Evolutionary conservation across 2,888 invertebrate genomes (phyloP).

Genomic region (Melipona bicolor): DNA sequence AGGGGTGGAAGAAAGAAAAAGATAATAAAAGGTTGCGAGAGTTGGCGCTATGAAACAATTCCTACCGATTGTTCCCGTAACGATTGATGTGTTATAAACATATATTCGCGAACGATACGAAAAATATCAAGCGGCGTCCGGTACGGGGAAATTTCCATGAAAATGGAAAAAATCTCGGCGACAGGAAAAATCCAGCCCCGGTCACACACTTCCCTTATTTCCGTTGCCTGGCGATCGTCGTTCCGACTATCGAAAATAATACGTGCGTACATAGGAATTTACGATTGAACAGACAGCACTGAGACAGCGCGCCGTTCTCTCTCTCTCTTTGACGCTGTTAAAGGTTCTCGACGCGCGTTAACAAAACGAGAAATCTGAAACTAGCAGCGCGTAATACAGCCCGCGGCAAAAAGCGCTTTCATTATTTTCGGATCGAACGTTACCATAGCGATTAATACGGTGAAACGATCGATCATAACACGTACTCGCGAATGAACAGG

Average conservation of each 20-base stretch:
- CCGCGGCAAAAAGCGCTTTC: background rate
- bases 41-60: background rate
- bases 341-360: background rate
- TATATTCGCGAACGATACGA: background rate
- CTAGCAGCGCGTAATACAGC: background rate
- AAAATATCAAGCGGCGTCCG: background rate
- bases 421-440: constrained; percentile 13
- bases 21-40: background rate
- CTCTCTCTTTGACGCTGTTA: background rate
- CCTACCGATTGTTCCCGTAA: background rate
- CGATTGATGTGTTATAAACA: constrained; percentile 20
- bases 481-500: background rate
- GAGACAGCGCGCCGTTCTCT: background rate
- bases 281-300: background rate
- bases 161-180: constrained; percentile 16
- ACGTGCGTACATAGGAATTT: background rate
- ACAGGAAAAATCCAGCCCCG: background rate
- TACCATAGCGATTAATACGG: constrained; percentile 19
- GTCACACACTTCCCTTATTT: constrained; percentile 7
- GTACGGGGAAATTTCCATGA: background rate
- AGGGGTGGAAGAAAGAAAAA: background rate
- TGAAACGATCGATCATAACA: constrained; percentile 7
- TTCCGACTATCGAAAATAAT: background rate
- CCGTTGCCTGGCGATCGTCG: background rate
- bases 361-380: background rate